phyloP scores from a whole-genome alignment of 2,797 vertebrate genomes.

The Fundulus diaphanus region DNA sequence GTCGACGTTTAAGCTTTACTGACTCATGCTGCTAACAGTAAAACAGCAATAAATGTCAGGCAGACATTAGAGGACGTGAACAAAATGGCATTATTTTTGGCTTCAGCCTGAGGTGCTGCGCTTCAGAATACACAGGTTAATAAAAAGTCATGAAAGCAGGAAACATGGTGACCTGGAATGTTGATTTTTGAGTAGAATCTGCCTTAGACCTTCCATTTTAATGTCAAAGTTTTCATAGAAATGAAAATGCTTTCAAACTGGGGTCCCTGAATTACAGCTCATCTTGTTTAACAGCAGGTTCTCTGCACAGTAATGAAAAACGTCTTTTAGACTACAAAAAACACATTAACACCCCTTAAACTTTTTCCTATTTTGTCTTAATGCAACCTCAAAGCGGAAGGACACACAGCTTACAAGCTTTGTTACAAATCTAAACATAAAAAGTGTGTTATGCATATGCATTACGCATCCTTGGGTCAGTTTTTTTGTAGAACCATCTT shows the following conservation, averaged over 20 bases:
- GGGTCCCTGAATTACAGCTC: too few species aligned
- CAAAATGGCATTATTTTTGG: not conserved
- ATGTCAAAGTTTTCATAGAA: too few species aligned
- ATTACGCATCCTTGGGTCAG: too few species aligned
- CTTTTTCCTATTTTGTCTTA: not conserved
- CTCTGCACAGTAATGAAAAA: not conserved
- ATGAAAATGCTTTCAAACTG: not conserved
- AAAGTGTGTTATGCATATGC: too few species aligned
- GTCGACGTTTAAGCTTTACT: not conserved
- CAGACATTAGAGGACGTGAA: not conserved
- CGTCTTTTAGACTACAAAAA: not conserved
- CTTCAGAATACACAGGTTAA: not conserved
- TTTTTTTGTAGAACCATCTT: too few species aligned
- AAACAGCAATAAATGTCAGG: accelerated
- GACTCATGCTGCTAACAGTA: not conserved
- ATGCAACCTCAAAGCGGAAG: not conserved
- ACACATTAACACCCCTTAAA: not conserved
- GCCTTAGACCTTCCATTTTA: not conserved
- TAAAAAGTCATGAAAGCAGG: not conserved
- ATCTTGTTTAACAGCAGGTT: too few species aligned
- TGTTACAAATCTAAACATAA: too few species aligned
- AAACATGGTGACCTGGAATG: not conserved
- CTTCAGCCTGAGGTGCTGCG: not conserved
- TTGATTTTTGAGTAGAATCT: not conserved
- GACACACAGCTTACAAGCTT: not conserved